Base-by-base conservation (phyloP, 2,797 vertebrate species). In the Sparus aurata region DNA sequence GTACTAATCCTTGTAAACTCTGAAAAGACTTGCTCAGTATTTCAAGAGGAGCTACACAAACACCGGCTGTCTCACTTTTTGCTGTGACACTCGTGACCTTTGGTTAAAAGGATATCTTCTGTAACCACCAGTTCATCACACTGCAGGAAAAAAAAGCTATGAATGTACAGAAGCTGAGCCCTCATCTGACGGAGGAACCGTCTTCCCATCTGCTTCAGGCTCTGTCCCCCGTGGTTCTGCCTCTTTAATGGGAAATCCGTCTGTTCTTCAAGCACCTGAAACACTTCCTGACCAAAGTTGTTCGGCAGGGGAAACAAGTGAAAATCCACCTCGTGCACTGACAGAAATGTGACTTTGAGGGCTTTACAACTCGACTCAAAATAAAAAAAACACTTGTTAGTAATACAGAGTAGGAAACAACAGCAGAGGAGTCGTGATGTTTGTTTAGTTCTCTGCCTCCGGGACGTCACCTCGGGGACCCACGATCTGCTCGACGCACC, bases 211-310 rank as follows among this genome's bases (percentile, higher is more conserved):
- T 88, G 82, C 73, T 50, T 57, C 23, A 12, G 27, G 12, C 23
- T 62, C 41, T 17, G 38, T 87, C 88, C 77, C 6, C 0, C 9
- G 61, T 57, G 87, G 63, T 49, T 72, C 74, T 2, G 47, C 41
- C 47, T 73, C 53, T 52, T 62, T 90, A 82, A 93, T 92, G 92
- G 61, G 68, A 89, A 92, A 89, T 2, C 89, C 85, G 63, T 65
- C 60, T 92, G 92, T 85, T 73, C 63, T 20, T 4, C 6, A 65
- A 72, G 74, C 75, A 73, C 75, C 79, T 73, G 8, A 76, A 82
- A 83, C 75, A 73, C 83, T 87, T 91, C 85, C 88, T 83, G 83
- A 30, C 64, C 25, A 10, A 25, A 46, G 75, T 43, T 83, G 80
- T 89, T 72, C 53, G 34, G 69, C 60, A 75, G 55, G 69, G 81